Evolutionary conservation across 2,797 vertebrate species (phyloP), one percentile per base, ranked within the genome.

Genomic region (Diglossa cyanea): DNA sequence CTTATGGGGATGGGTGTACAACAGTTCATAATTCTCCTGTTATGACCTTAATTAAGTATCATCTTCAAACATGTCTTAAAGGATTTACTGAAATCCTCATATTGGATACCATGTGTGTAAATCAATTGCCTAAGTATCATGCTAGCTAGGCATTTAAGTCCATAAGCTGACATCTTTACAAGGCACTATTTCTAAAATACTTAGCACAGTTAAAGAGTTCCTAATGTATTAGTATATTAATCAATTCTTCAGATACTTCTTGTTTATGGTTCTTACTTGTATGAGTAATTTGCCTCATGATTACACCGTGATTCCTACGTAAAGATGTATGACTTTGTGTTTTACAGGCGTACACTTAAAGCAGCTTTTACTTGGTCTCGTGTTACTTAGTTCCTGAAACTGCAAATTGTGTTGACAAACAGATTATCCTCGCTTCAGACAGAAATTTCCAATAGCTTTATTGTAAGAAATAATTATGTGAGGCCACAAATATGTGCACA

Each of bases 401-500:
- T 81, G 78, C 26, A 81, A 81, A 88, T 68, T 91, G 17, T 85
- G 37, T 80, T 92, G 77, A 88, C 89, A 93, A 77, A 92, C 72
- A 83, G 58, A 76, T 88, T 53, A 87, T 82, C 55, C 19, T 82
- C 9, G 2, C 40, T 92, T 92, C 63, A 82, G 55, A 80, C 11
- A 80, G 61, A 82, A 47, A 31, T 83, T 93, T 94, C 48, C 62
- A 58, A 66, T 72, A 85, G 71, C 55, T 93, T 93, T 82, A 65
- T 83, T 93, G 65, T 94, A 83, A 88, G 54, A 95, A 93, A 63
- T 88, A 86, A 86, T 93, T 90, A 79, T 77, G 47, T 17, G 75
- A 80, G 66, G 33, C 68, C 72, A 81, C 87, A 96, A 91, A 55
- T 83, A 89, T 20, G 35, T 68, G 61, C 44, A 65, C 28, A 50